Conservation (phyloP, 2,113 vertebrate species). For the Forbesichthys papilliferus region DNA sequence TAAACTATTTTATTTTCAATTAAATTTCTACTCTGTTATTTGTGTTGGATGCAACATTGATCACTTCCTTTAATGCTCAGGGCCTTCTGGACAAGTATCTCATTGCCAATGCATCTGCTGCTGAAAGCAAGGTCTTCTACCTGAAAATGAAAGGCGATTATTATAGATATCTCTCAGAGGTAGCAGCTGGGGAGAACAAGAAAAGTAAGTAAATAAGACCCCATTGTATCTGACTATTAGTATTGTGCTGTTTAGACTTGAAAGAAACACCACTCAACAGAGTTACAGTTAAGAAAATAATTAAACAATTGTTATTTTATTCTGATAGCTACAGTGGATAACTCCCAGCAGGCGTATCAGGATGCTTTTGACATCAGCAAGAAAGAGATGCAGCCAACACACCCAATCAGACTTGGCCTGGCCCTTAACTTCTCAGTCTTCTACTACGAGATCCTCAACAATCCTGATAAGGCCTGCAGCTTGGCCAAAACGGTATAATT, state of each 20-base stretch:
- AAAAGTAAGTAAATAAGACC: slow-evolving; percentile 81
- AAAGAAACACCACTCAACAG: background rate
- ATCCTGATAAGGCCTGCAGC: slow-evolving; percentile 94
- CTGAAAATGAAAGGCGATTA: slow-evolving; percentile 99
- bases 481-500: slow-evolving; percentile 93
- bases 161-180: slow-evolving; percentile 98
- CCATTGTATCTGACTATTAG: background rate
- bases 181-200: slow-evolving; percentile 92
- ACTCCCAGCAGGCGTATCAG: slow-evolving; percentile 94
- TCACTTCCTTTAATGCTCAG: slow-evolving; percentile 63
- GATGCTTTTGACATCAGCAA: slow-evolving; percentile 99
- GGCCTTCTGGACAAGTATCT: slow-evolving; percentile 93
- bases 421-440: slow-evolving; percentile 99
- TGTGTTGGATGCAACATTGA: background rate
- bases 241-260: background rate
- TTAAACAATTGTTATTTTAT: background rate
- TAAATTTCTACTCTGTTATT: background rate
- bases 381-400: slow-evolving; percentile 98
- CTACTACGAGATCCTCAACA: slow-evolving; percentile 98
- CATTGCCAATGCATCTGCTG: slow-evolving; percentile 86
- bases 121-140: slow-evolving; percentile 99
- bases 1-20: background rate
- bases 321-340: slow-evolving; percentile 87
- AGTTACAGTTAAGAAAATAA: background rate
- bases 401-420: slow-evolving; percentile 96